A percentile compares a stretch with the other conserved stretches of the same genome.
Evolutionary conservation across 2,888 invertebrate species (phyloP).

Genomic region (Cryptophagus acutangulus): DNA sequence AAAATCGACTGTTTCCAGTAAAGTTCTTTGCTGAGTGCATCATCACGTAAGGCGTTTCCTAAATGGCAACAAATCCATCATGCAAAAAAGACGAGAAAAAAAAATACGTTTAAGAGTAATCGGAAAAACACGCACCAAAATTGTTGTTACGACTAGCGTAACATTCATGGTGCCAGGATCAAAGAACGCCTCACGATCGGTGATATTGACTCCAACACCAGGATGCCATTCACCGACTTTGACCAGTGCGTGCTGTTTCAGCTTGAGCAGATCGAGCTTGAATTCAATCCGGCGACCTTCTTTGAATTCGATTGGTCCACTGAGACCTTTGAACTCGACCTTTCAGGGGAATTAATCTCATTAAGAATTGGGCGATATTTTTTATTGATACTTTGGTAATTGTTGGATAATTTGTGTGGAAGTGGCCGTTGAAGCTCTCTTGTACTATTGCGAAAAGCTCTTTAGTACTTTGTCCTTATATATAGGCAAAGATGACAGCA

Average conservation of each 20-base stretch:
- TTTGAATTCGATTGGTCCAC: slow-evolving; percentile 75
- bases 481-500: slow-evolving; percentile 19
- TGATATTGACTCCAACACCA: slow-evolving; percentile 62
- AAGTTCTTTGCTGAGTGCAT: slow-evolving; percentile 64
- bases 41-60: slow-evolving; percentile 74
- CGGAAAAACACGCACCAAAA: slow-evolving; percentile 55
- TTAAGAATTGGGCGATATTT: too few species aligned
- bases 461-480: too few species aligned
- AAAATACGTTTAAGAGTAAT: neutral
- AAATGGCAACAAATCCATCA: slow-evolving; percentile 15
- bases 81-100: neutral
- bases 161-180: slow-evolving; percentile 68
- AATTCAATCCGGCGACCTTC: slow-evolving; percentile 71
- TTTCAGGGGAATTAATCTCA: slow-evolving; percentile 46
- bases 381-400: too few species aligned
- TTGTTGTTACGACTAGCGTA: slow-evolving; percentile 71
- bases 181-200: slow-evolving; percentile 65
- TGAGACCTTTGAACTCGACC: slow-evolving; percentile 76
- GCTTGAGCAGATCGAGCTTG: slow-evolving; percentile 67
- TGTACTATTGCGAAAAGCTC: too few species aligned
- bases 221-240: slow-evolving; percentile 76
- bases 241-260: slow-evolving; percentile 67
- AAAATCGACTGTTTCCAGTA: slow-evolving; percentile 69
- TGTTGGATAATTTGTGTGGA: slow-evolving; percentile 10
- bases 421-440: too few species aligned